Evolutionary conservation across 2,888 invertebrate genomes (phyloP).

Genomic region (Platypus cylindrus): DNA sequence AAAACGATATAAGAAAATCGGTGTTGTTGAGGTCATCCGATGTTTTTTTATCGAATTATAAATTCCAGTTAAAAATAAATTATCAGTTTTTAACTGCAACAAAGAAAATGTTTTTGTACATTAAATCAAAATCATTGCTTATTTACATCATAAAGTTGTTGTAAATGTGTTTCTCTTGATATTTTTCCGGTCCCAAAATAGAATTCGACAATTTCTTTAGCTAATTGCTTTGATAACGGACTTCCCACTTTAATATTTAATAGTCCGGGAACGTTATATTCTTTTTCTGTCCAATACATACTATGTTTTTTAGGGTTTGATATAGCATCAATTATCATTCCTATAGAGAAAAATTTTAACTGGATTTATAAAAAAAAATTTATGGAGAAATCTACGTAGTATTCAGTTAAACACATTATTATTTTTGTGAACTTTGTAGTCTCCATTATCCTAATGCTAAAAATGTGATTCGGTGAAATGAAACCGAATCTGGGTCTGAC

Average conservation of each 20-base stretch:
- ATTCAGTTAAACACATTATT: too few species aligned
- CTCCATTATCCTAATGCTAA: too few species aligned
- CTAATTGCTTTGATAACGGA: constrained; percentile 14
- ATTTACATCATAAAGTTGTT: constrained; percentile 14
- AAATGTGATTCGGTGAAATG: too few species aligned
- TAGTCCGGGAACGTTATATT: constrained; percentile 20
- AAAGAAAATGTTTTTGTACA: not conserved
- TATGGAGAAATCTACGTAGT: too few species aligned
- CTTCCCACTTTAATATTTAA: constrained; percentile 22
- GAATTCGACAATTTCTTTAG: constrained; percentile 21
- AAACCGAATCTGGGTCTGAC: too few species aligned
- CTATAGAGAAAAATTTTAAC: constrained; percentile 7
- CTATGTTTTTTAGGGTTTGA: constrained; percentile 10
- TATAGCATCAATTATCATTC: constrained; percentile 14
- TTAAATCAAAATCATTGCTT: not conserved
- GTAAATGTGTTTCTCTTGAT: constrained; percentile 10
- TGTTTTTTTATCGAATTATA: constrained; percentile 16
- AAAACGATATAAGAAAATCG: constrained; percentile 27
- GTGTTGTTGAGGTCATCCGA: constrained; percentile 19
- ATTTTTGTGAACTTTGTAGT: too few species aligned
- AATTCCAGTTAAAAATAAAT: constrained; percentile 18
- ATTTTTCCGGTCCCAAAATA: constrained; percentile 22
- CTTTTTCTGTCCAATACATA: constrained; percentile 17
- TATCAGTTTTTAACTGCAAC: constrained; percentile 17
- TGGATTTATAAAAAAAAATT: too few species aligned